These are phyloP conservation scores for Lacerta bilineata DNA, from an alignment of 2,797 vertebrate genomes.

Conservation along the genomic window DNA sequence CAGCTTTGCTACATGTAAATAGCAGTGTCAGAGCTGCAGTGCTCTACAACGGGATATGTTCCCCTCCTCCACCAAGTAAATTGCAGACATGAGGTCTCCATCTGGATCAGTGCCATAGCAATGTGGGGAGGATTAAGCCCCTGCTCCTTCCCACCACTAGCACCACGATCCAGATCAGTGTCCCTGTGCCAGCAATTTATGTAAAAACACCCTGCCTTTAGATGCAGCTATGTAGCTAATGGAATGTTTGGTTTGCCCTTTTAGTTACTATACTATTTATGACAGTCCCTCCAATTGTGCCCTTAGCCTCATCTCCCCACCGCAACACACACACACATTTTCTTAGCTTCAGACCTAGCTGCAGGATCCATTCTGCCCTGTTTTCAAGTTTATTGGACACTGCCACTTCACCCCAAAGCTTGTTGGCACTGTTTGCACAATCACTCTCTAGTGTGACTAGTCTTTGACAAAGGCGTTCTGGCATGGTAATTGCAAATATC, in stretches of 20 bases:
- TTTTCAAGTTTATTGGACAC: not conserved
- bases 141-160: too few species aligned
- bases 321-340: too few species aligned
- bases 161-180: too few species aligned
- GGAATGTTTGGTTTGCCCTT: not conserved
- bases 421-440: not conserved
- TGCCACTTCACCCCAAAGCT: not conserved
- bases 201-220: not conserved
- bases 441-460: not conserved
- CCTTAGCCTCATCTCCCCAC: not conserved
- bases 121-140: too few species aligned
- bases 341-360: not conserved
- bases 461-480: slow-evolving; percentile 21
- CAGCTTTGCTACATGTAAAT: too few species aligned
- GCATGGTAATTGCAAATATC: slow-evolving; percentile 12
- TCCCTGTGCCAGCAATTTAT: too few species aligned
- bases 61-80: too few species aligned
- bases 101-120: too few species aligned
- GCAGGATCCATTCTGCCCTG: not conserved
- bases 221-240: not conserved
- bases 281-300: not conserved
- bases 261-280: not conserved
- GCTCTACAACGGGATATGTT: too few species aligned
- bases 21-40: too few species aligned
- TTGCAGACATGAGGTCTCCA: too few species aligned